Evolutionary conservation across 2,797 vertebrate genomes (phyloP), one percentile per base, ranked within the genome.

Genomic region (Coreius guichenoti): DNA sequence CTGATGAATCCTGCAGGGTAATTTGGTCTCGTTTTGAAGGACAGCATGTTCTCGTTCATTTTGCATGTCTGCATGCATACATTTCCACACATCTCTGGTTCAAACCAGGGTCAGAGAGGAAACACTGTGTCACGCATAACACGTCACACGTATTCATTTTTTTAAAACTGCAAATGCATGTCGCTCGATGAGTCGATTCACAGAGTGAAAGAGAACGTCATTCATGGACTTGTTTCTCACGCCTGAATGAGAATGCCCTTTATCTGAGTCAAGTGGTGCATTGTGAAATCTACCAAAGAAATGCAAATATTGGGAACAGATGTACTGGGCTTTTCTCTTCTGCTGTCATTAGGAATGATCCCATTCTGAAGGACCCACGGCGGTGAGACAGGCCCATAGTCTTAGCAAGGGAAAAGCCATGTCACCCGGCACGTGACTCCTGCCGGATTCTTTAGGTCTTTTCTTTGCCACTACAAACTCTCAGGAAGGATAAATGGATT

Each of bases 301-400:
- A 95, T 95, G 93, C 93, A 94, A 95, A 95, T 95, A 93, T 91
- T 91, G 86, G 83, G 90, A 93, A 92, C 93, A 95, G 92, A 95
- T 94, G 94, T 90, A 93, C 91, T 91, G 86, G 90, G 87, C 84
- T 87, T 92, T 92, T 91, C 87, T 77, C 49, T 78, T 58, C 45
- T 2, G 92, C 92, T 92, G 91, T 93, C 88, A 33, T 87, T 86
- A 81, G 91, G 72, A 90, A 89, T 91, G 92, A 86, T 86, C 54
- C 43, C 19, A 14, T 51, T 43, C 61, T 74, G 58, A 72, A 82
- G 39, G 29, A 51, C 73, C 54, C 69, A 63, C 3, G 56, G 70
- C 56, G 16, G 56, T 65, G 56, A 75, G 72, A 90, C 87, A 80
- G 58, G 81, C 70, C 88, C 91, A 31, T 89, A 91, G 93, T 93